Conservation (phyloP, 2,888 invertebrate species). For the Lithophane semibrunnea region DNA sequence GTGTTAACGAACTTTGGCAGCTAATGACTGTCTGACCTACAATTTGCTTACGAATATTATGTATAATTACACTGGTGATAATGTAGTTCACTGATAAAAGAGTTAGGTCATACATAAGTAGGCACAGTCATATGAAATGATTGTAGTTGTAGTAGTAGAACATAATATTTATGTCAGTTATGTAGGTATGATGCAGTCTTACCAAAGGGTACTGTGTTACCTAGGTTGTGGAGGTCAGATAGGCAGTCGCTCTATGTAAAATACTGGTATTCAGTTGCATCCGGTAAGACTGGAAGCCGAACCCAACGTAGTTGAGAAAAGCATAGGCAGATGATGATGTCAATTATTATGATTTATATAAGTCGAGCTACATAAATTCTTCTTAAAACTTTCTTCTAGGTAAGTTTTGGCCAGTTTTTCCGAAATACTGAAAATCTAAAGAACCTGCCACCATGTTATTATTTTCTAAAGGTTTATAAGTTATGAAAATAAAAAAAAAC, state of each 20-base stretch:
- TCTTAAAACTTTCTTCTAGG: not conserved
- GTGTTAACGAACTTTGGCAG: not conserved
- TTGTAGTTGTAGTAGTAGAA: too few relatives aligned
- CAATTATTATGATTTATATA: not conserved
- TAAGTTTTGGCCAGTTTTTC: not conserved
- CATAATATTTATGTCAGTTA: too few relatives aligned
- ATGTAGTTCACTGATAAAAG: slow-evolving; percentile 9
- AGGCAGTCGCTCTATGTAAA: too few relatives aligned
- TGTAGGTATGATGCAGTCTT: not conserved
- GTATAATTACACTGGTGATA: slow-evolving; percentile 18
- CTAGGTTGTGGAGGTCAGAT: not conserved
- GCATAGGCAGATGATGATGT: too few relatives aligned
- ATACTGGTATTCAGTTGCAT: not conserved
- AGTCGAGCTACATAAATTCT: too few relatives aligned
- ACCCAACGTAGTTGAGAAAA: not conserved
- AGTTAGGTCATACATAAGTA: not conserved
- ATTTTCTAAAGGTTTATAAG: not conserved
- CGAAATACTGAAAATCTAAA: not conserved
- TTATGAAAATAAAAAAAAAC: not conserved
- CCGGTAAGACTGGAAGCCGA: not conserved
- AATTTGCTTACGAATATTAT: not conserved
- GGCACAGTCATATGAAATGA: not conserved
- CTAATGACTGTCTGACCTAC: not conserved
- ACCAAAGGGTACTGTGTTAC: too few relatives aligned
- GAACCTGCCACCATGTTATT: not conserved